phyloP scores from a whole-genome alignment of 2,113 vertebrate species.

The Corvus hawaiiensis region DNA sequence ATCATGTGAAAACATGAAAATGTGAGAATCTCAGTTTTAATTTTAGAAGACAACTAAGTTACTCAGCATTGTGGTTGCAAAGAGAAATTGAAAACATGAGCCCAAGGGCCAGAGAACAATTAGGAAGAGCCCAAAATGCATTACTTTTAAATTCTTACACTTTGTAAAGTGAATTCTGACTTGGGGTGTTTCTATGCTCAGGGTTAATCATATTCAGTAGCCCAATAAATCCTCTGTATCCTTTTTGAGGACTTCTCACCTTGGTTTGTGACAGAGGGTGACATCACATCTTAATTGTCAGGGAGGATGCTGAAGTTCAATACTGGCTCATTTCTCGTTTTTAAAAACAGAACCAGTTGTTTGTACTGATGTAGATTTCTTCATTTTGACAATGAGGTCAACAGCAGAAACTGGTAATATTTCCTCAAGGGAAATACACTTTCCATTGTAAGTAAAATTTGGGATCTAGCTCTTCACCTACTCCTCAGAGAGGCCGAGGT shows the following conservation, averaged over 20 bases:
- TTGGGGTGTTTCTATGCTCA: background rate
- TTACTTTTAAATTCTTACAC: background rate
- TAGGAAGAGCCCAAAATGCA: background rate
- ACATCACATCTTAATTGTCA: background rate
- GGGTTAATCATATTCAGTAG: background rate
- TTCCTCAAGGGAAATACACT: background rate
- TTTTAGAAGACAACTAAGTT: constrained; percentile 40
- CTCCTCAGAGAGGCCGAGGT: background rate
- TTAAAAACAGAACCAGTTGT: background rate
- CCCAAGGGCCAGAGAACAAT: background rate
- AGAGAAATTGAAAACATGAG: constrained; percentile 46
- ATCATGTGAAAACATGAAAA: constrained; percentile 37
- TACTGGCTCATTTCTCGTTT: background rate
- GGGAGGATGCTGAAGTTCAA: background rate
- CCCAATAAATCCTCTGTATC: background rate
- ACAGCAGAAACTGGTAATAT: background rate
- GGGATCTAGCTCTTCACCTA: background rate
- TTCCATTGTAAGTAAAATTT: background rate
- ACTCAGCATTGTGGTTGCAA: constrained; percentile 36
- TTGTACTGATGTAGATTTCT: background rate
- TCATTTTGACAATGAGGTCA: background rate
- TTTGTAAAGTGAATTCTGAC: background rate
- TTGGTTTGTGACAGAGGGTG: background rate
- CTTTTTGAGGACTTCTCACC: background rate
- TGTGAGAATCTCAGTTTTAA: constrained; percentile 18